Conservation (phyloP, 2,797 vertebrate genomes). For the Hipposideros larvatus region DNA sequence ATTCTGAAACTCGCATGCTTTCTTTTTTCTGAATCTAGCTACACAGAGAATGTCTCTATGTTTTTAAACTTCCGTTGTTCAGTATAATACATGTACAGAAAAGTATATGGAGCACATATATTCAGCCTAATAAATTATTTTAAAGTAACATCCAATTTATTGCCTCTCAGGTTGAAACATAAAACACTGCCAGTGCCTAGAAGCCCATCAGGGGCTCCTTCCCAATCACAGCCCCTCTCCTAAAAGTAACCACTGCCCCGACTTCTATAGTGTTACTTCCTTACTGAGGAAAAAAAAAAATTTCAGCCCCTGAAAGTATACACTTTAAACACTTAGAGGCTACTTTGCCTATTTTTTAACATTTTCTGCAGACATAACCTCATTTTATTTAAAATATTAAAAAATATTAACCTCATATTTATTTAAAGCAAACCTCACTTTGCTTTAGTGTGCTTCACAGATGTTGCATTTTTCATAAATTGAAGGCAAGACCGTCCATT, state of each 20-base stretch:
- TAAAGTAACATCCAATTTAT: not conserved
- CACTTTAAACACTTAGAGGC: not conserved
- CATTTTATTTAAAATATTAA: too few species aligned
- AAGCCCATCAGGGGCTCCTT: not conserved
- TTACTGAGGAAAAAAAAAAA: not conserved
- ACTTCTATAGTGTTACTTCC: not conserved
- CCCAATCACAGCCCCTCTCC: not conserved
- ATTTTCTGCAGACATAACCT: not conserved
- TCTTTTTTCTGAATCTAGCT: not conserved
- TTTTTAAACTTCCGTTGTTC: not conserved
- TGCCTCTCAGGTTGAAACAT: not conserved
- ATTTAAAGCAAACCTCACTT: too few species aligned
- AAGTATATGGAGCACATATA: not conserved
- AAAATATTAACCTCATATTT: too few species aligned
- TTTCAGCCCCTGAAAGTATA: not conserved
- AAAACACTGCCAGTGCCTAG: not conserved
- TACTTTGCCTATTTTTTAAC: not conserved
- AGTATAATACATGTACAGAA: not conserved
- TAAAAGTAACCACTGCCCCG: not conserved
- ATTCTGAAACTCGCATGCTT: not conserved
- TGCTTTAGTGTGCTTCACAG: not conserved
- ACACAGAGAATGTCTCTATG: not conserved
- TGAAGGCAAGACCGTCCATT: not conserved
- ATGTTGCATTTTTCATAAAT: not conserved
- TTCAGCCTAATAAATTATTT: not conserved